These are phyloP conservation scores for Clarias batrachus DNA, from an alignment of 2,113 vertebrate species.

Conservation along the genomic window DNA sequence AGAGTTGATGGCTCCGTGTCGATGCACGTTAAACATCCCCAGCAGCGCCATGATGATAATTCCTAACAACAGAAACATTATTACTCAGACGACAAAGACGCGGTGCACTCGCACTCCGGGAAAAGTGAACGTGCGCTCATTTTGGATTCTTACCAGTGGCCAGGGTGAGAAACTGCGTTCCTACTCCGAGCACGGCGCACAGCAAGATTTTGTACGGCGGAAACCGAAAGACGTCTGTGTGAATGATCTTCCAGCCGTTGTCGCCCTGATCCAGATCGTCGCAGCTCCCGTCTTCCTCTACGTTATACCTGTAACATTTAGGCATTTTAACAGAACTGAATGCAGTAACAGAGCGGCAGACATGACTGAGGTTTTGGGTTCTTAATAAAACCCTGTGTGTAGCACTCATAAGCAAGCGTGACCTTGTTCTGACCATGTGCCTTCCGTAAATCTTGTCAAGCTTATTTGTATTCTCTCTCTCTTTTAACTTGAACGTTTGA, in stretches of 20 bases:
- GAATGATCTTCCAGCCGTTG: conserved; percentile 94
- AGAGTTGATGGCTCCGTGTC: conserved; percentile 88
- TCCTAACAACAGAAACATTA: conserved; percentile 61
- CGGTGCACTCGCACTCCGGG: background rate
- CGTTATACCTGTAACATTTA: conserved; percentile 76
- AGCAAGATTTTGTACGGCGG: conserved; percentile 84
- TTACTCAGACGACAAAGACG: background rate
- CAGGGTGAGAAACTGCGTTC: conserved; percentile 88
- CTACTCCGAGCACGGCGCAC: conserved; percentile 85
- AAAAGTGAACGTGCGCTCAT: background rate
- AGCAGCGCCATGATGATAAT: conserved; percentile 88
- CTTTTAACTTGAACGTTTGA: too few relatives aligned
- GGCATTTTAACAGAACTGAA: background rate
- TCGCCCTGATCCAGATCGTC: conserved; percentile 91
- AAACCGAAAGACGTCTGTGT: conserved; percentile 91
- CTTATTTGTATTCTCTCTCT: background rate
- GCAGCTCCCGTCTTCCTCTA: conserved; percentile 83
- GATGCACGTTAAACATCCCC: conserved; percentile 89
- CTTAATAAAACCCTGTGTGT: too few relatives aligned
- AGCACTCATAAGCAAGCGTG: too few relatives aligned
- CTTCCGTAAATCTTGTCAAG: background rate
- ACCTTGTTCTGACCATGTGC: too few relatives aligned
- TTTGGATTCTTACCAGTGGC: conserved; percentile 77
- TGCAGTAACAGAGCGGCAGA: background rate
- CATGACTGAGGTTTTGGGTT: too few relatives aligned